phyloP scores from a whole-genome alignment of 2,797 vertebrate genomes.

The Dallia pectoralis region DNA sequence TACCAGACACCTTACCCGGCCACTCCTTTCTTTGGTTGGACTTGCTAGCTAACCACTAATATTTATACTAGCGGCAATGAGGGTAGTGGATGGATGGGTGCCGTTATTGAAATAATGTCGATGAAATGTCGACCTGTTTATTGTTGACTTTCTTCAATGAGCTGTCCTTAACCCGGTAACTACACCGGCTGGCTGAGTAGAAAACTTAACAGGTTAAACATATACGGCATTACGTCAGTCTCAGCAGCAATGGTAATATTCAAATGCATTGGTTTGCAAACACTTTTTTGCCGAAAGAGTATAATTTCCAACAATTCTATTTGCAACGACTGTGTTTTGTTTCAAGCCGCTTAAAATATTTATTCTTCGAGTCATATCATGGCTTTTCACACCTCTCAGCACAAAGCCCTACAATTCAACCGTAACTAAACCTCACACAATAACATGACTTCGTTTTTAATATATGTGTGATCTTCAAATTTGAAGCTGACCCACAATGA shows the following conservation, averaged over 20 bases:
- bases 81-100: neutral
- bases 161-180: neutral
- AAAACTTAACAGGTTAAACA: too few relatives aligned
- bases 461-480: neutral
- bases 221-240: too few relatives aligned
- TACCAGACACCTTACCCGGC: neutral
- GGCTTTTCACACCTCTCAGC: neutral
- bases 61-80: neutral
- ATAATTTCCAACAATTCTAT: neutral
- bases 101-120: neutral
- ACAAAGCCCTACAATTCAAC: neutral
- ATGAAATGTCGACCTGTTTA: neutral
- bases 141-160: neutral
- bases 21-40: slow-evolving; percentile 12
- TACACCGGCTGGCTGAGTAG: too few relatives aligned
- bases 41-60: neutral
- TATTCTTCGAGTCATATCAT: neutral
- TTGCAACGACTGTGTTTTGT: neutral
- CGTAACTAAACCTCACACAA: neutral
- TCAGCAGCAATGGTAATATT: too few relatives aligned
- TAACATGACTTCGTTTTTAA: neutral
- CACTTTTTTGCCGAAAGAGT: neutral
- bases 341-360: neutral
- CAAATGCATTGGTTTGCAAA: too few relatives aligned
- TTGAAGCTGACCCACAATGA: neutral